Conservation (phyloP, 2,797 vertebrate species). For the Macropodus opercularis region DNA sequence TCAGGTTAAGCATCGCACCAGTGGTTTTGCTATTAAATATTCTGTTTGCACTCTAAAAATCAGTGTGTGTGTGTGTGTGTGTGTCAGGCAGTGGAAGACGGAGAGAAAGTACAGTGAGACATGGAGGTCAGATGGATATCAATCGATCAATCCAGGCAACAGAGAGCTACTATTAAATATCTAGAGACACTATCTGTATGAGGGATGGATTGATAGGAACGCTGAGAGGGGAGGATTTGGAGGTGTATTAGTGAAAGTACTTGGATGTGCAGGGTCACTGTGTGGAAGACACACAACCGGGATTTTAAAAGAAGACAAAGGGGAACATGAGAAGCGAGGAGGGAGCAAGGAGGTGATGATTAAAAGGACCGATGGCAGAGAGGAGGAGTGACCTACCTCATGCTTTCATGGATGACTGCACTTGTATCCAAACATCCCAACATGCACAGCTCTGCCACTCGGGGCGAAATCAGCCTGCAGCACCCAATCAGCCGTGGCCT, state of each 20-base stretch:
- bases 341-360: conserved; percentile 19
- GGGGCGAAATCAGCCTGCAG: conserved; percentile 69
- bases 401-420: conserved; percentile 70
- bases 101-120: conserved; percentile 42
- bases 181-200: conserved; percentile 43
- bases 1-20: too few species aligned
- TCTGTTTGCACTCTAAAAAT: conserved; percentile 75
- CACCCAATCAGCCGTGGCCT: conserved; percentile 79
- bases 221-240: conserved; percentile 39
- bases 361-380: conserved; percentile 35
- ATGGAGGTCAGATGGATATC: conserved; percentile 61
- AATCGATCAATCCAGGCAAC: conserved; percentile 49
- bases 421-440: conserved; percentile 80
- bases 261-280: conserved; percentile 22
- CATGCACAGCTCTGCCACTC: conserved; percentile 72
- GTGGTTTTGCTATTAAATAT: conserved; percentile 78
- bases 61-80: conserved; percentile 26
- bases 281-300: conserved; percentile 10
- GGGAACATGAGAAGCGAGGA: conserved; percentile 17
- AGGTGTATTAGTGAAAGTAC: conserved; percentile 30
- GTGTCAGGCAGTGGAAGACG: conserved; percentile 38
- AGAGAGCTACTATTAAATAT: conserved; percentile 51
- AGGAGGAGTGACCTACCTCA: conserved; percentile 72
- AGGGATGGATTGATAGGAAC: conserved; percentile 50
- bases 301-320: conserved; percentile 9